A percentile compares a stretch with the other conserved stretches of the same genome.
Evolutionary conservation across 1,140 invertebrate species (phyloP).

Genomic region (Drosophila obscura): DNA sequence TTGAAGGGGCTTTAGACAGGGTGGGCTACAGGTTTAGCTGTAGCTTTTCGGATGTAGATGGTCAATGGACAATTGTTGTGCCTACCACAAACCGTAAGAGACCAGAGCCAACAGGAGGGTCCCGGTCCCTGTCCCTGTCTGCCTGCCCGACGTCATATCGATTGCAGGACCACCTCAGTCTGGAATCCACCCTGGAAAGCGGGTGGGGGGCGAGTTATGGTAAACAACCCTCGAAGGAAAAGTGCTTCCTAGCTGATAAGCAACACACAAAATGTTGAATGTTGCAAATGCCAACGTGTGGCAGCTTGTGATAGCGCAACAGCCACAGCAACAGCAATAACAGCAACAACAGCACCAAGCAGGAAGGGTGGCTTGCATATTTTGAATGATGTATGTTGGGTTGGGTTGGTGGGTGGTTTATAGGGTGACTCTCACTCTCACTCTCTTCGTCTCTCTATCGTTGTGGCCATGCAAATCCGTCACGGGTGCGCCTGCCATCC

Average conservation of each 20-base stretch:
- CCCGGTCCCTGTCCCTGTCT: background rate
- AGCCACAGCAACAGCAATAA: slow-evolving; percentile 17
- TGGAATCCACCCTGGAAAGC: slow-evolving; percentile 15
- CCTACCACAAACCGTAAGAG: slow-evolving; percentile 58
- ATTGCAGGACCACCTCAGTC: slow-evolving; percentile 55
- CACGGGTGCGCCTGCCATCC: slow-evolving; percentile 52
- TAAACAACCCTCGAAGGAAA: slow-evolving; percentile 66
- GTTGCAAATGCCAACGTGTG: slow-evolving; percentile 75
- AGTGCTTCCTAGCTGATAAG: slow-evolving; percentile 60
- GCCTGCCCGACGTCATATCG: slow-evolving; percentile 42
- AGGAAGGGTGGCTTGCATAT: slow-evolving; percentile 64
- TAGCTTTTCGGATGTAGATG: slow-evolving; percentile 27
- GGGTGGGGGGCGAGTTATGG: slow-evolving; percentile 17
- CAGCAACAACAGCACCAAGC: slow-evolving; percentile 23
- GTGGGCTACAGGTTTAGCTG: too few species aligned
- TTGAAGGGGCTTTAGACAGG: slow-evolving; percentile 11
- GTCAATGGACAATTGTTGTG: slow-evolving; percentile 53
- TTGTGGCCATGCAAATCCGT: slow-evolving; percentile 70
- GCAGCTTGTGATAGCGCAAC: slow-evolving; percentile 77
- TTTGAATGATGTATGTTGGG: slow-evolving; percentile 70
- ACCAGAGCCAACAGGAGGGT: slow-evolving; percentile 4
- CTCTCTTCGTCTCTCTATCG: slow-evolving; percentile 27
- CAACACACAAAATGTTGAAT: slow-evolving; percentile 76
- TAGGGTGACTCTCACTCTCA: slow-evolving; percentile 23
- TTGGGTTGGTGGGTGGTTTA: slow-evolving; percentile 26